These are phyloP conservation scores for Papilio polyxenes DNA, from an alignment of 1,140 invertebrate genomes.

Conservation along the genomic window DNA sequence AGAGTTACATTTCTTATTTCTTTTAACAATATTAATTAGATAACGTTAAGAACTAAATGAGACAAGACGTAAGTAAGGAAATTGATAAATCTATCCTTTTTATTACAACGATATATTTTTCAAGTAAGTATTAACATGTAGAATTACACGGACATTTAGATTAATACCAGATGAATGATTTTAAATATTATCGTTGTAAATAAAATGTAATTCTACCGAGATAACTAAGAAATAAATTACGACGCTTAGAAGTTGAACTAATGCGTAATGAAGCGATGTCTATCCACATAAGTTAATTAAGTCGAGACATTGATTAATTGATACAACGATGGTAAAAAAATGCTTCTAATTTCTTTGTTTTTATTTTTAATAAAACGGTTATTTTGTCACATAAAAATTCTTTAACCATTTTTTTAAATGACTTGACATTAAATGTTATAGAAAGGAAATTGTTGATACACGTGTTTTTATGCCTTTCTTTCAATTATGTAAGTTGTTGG, in stretches of 20 bases:
- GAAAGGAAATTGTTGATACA: not conserved
- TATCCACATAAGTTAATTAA: constrained; percentile 22
- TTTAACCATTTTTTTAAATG: not conserved
- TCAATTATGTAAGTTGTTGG: not conserved
- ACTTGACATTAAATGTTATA: not conserved
- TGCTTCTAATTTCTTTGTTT: not conserved
- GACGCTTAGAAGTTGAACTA: not conserved
- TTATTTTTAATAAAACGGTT: not conserved
- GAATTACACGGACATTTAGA: not conserved
- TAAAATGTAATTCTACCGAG: not conserved
- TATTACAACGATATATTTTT: not conserved
- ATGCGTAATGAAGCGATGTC: not conserved
- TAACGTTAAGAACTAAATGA: no score
- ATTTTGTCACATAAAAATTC: not conserved
- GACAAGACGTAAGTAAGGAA: not conserved
- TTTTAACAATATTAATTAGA: no score
- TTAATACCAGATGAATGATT: not conserved
- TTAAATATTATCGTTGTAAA: not conserved
- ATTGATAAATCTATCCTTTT: not conserved
- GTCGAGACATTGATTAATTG: not conserved
- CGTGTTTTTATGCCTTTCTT: not conserved
- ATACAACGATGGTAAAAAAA: not conserved
- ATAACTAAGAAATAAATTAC: not conserved
- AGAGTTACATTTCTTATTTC: no score
- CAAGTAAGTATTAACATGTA: not conserved